Conservation (phyloP, 2,797 vertebrate genomes). For the Phoxinus dragarum region DNA sequence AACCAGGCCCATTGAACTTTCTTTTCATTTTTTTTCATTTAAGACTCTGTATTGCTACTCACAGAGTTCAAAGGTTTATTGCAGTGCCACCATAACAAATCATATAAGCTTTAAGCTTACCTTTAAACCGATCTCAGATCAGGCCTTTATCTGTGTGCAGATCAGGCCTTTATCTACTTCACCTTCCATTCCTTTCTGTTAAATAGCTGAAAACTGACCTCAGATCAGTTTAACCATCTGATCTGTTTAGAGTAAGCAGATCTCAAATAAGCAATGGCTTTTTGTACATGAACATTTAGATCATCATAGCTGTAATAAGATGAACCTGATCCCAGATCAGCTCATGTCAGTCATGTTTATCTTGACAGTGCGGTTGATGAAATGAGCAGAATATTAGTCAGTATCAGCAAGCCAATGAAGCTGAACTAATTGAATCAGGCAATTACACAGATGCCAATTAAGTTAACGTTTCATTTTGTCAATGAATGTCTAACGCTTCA, state of each 20-base stretch:
- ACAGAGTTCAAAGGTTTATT: constrained; percentile 30
- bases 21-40: neutral
- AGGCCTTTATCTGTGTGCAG: neutral
- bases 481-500: constrained; percentile 17
- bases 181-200: neutral
- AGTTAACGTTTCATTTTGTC: constrained; percentile 42
- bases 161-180: neutral
- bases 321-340: constrained; percentile 25
- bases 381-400: constrained; percentile 52
- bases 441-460: constrained; percentile 52
- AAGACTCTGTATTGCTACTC: neutral
- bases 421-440: constrained; percentile 50
- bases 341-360: constrained; percentile 16
- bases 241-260: neutral
- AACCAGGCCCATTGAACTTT: constrained; percentile 21
- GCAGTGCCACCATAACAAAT: neutral
- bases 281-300: neutral
- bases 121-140: constrained; percentile 3
- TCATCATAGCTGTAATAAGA: constrained; percentile 13
- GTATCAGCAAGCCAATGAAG: constrained; percentile 49
- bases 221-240: constrained; percentile 12
- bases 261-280: constrained; percentile 8
- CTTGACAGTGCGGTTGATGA: constrained; percentile 31
- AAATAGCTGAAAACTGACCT: constrained; percentile 17
- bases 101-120: neutral